Evolutionary conservation across 1,140 invertebrate species (phyloP).

Genomic region (Notospermus geniculatus): DNA sequence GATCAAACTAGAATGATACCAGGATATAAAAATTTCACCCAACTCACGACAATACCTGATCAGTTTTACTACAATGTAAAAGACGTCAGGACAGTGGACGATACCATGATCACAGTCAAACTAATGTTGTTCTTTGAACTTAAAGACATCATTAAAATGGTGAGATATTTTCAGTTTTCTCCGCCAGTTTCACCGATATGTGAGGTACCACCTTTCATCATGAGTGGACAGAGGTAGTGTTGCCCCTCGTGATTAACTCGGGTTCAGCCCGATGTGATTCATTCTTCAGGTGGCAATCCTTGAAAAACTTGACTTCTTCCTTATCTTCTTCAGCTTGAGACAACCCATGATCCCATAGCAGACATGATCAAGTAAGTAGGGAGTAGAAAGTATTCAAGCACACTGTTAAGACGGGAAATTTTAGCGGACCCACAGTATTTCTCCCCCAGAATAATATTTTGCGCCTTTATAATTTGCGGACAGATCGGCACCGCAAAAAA

Average conservation of each 20-base stretch:
- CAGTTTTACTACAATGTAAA: conserved; percentile 54
- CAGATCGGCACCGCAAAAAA: no score
- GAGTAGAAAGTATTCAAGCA: no score
- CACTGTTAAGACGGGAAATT: not conserved
- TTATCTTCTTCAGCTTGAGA: conserved; percentile 41
- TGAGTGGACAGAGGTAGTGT: no score
- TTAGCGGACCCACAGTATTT: no score
- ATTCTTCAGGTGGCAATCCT: no score
- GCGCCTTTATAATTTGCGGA: no score
- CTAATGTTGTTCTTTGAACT: conserved; percentile 51
- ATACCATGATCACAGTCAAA: conserved; percentile 53
- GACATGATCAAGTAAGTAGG: conserved; percentile 52
- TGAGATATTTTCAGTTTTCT: conserved; percentile 18
- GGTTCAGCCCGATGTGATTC: no score
- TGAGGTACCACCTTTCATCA: no score
- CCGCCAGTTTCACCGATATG: no score
- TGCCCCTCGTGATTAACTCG: no score
- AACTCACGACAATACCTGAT: conserved; percentile 47
- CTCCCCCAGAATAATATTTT: no score
- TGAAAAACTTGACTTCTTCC: not conserved
- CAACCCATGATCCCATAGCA: conserved; percentile 52
- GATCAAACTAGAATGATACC: conserved; percentile 45
- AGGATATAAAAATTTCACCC: conserved; percentile 34
- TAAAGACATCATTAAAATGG: conserved; percentile 51
- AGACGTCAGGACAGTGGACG: conserved; percentile 51